Conservation (phyloP, 2,888 invertebrate species). For the Drosophila subsilvestris region DNA sequence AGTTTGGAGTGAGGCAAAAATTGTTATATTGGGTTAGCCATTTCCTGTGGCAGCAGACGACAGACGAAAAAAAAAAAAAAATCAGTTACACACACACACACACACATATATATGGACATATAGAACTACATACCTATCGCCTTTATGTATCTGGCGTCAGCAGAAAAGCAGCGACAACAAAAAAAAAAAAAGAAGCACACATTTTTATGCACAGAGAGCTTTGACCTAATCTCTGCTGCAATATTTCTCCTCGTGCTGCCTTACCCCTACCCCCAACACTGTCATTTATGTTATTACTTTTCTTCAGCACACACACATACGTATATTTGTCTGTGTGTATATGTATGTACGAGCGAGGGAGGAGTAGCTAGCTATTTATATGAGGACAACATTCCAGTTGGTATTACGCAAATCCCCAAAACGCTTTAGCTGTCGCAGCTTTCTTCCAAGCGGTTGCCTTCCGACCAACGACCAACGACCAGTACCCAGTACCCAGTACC, state of each 20-base stretch:
- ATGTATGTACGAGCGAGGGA: conserved; percentile 17
- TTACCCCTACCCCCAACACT: neutral
- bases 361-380: conserved; percentile 74
- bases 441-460: conserved; percentile 77
- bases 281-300: conserved; percentile 54
- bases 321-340: neutral
- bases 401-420: conserved; percentile 78
- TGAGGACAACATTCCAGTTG: conserved; percentile 80
- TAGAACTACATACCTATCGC: conserved; percentile 20
- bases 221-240: conserved; percentile 79
- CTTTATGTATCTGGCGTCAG: conserved; percentile 52
- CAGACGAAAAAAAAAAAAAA: neutral
- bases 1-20: conserved; percentile 19
- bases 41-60: conserved; percentile 20
- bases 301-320: conserved; percentile 35
- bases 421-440: conserved; percentile 79
- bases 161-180: conserved; percentile 45
- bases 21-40: conserved; percentile 44
- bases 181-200: conserved; percentile 31
- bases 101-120: conserved; percentile 6
- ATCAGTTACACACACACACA: conserved; percentile 9
- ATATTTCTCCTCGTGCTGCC: conserved; percentile 68
- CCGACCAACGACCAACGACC: conserved; percentile 34
- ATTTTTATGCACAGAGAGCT: conserved; percentile 78
- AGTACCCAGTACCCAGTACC: conserved; percentile 22